phyloP scores from a whole-genome alignment of 2,888 invertebrate genomes.

The Xestoiulus laeticollis region DNA sequence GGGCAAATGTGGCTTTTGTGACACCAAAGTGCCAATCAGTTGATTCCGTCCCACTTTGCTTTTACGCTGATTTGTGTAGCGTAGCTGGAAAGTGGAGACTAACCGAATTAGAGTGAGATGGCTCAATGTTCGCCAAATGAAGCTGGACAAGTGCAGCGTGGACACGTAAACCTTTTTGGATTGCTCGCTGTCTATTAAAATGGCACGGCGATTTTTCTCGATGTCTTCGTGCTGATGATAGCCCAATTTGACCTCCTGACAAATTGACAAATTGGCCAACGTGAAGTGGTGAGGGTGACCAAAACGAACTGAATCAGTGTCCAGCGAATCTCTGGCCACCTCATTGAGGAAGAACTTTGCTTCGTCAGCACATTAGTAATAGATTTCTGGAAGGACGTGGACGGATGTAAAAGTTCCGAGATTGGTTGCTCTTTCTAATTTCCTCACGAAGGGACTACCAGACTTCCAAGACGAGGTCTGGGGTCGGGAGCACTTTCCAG shows the following conservation, averaged over 20 bases:
- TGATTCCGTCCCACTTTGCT: neutral
- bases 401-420: neutral
- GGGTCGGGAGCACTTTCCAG: too few relatives aligned
- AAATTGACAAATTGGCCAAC: slow-evolving; percentile 34
- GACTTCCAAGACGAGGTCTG: too few relatives aligned
- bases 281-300: neutral
- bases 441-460: too few relatives aligned
- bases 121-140: neutral
- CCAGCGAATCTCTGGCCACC: slow-evolving; percentile 11
- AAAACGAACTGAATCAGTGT: neutral
- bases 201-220: neutral
- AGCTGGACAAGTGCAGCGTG: neutral
- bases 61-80: slow-evolving; percentile 24
- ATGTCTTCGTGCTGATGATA: neutral
- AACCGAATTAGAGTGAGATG: slow-evolving; percentile 7
- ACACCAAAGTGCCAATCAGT: slow-evolving; percentile 21
- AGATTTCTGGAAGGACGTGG: neutral
- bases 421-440: neutral
- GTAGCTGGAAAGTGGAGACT: neutral
- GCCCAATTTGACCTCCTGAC: slow-evolving; percentile 5
- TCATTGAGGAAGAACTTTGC: neutral
- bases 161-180: neutral
- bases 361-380: neutral
- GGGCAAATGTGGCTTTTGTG: slow-evolving; percentile 32
- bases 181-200: neutral